Evolutionary conservation across 2,797 vertebrate genomes (phyloP).

Genomic region (Crocidura indochinensis): DNA sequence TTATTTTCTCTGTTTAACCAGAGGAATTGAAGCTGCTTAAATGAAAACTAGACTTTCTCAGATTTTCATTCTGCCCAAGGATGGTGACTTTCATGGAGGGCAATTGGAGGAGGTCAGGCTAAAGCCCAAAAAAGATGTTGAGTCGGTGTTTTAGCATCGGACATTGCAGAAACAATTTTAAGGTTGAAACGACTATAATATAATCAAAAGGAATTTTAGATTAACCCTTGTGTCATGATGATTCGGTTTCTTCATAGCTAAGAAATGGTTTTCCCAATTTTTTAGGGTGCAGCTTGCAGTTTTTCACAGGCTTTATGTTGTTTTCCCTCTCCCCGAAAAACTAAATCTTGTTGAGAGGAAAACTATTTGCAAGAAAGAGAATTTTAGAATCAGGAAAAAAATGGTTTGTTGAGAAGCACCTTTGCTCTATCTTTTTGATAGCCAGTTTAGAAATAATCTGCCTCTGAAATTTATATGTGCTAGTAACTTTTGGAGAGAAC

Average conservation of each 20-base stretch:
- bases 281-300: neutral
- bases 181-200: neutral
- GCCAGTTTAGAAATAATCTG: neutral
- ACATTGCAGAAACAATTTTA: neutral
- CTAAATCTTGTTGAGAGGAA: neutral
- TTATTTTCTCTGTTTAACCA: slow-evolving; percentile 57
- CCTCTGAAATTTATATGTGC: neutral
- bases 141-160: slow-evolving; percentile 31
- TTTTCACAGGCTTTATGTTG: neutral
- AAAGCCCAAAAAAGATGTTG: neutral
- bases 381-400: slow-evolving; percentile 36
- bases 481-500: neutral
- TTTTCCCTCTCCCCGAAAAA: slow-evolving; percentile 10
- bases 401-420: neutral
- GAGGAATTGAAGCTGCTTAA: slow-evolving; percentile 13
- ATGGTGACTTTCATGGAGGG: neutral
- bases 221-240: neutral
- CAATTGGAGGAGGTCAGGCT: slow-evolving; percentile 60
- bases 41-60: slow-evolving; percentile 46
- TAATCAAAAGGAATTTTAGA: slow-evolving; percentile 31
- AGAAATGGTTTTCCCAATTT: neutral
- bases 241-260: neutral
- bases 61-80: slow-evolving; percentile 67
- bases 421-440: neutral
- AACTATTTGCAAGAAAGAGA: slow-evolving; percentile 22